Evolutionary conservation across 1,140 invertebrate genomes (phyloP), one percentile per base, ranked within the genome.

Genomic region (Euglossa dilemma): DNA sequence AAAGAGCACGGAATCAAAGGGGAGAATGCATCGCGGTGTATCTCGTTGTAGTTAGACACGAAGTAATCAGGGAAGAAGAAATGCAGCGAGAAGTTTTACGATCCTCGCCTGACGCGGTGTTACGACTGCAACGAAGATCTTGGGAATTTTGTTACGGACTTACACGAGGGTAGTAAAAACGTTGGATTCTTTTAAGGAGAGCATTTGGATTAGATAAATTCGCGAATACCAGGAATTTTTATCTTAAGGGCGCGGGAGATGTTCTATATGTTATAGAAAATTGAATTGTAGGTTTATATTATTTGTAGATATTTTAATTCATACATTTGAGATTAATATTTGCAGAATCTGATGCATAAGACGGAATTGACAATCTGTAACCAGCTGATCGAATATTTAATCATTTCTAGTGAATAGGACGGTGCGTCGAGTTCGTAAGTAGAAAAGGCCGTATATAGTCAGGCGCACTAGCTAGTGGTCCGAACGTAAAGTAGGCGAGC

Each of bases 81-180:
- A 84, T 52, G 47, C 50, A 69, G 73, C 50, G 50, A 43, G 78
- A 50, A 75, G 54, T 85, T 83, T 83, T 83, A 83, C 64, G 63
- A 85, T 80, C 80, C 64, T 23, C 2, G 25, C 18, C n/a, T 75
- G 79, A 85, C 36, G 52, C 59, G 57, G 74, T 80, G 63, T 74
- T 54, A 50, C 20, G 69, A 59, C 36, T 25, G 52, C 9, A 25
- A 25, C 28, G 14, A 81, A 20, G 36, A 18, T 20, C 54, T 54
- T 74, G 47, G 54, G 74, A 57, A 67, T 84, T 73, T 67, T 73
- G 61, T 28, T 59, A 12, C 8, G 8, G 43, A 36, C 20, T 18
- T 18, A 12, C 36, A 59, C 25, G 71, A 54, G 57, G 14, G 25
- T 74, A 8, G 14, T 23, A 50, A 47, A 63, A 36, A 9, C 0